Evolutionary conservation across 1,140 invertebrate species (phyloP).

Genomic region (Drosophila varians): DNA sequence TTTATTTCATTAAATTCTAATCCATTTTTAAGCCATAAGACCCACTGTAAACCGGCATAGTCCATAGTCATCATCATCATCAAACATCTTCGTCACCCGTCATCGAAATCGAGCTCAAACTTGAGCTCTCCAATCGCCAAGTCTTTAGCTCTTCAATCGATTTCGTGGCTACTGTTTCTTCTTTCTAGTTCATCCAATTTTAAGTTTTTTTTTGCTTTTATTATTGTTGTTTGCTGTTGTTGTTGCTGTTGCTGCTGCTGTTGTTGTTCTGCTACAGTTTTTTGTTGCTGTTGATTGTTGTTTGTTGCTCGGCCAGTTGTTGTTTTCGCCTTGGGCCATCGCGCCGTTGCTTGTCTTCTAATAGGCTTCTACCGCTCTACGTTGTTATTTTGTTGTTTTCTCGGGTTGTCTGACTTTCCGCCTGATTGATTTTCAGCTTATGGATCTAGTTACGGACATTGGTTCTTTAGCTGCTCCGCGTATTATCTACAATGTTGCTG

Average conservation of each 20-base stretch:
- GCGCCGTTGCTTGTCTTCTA: slow-evolving; percentile 50
- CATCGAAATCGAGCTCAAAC: slow-evolving; percentile 42
- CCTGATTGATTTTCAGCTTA: slow-evolving; percentile 77
- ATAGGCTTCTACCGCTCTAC: slow-evolving; percentile 45
- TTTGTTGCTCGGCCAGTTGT: slow-evolving; percentile 19
- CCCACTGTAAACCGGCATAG: slow-evolving; percentile 37
- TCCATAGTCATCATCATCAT: slow-evolving; percentile 26
- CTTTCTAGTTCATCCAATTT: slow-evolving; percentile 68
- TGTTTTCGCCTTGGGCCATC: slow-evolving; percentile 31
- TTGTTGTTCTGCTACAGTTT: slow-evolving; percentile 8
- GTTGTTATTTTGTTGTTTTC: slow-evolving; percentile 32
- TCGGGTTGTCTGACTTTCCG: slow-evolving; percentile 55
- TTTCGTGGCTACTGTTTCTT: slow-evolving; percentile 73
- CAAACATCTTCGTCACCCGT: slow-evolving; percentile 44
- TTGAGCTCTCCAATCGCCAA: slow-evolving; percentile 51
- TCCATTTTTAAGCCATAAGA: neutral
- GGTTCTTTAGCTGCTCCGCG: slow-evolving; percentile 35
- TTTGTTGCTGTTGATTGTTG: slow-evolving; percentile 11
- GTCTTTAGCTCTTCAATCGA: slow-evolving; percentile 73
- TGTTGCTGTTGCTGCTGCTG: neutral
- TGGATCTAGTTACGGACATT: slow-evolving; percentile 69
- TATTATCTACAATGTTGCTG: slow-evolving; percentile 53
- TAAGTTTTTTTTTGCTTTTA: slow-evolving; percentile 39
- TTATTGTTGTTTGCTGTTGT: slow-evolving; percentile 3
- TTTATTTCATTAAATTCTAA: too few species aligned